A percentile compares a stretch with the other conserved stretches of the same genome.
Evolutionary conservation across 2,888 invertebrate genomes (phyloP).

Genomic region (Apodemia zela): DNA sequence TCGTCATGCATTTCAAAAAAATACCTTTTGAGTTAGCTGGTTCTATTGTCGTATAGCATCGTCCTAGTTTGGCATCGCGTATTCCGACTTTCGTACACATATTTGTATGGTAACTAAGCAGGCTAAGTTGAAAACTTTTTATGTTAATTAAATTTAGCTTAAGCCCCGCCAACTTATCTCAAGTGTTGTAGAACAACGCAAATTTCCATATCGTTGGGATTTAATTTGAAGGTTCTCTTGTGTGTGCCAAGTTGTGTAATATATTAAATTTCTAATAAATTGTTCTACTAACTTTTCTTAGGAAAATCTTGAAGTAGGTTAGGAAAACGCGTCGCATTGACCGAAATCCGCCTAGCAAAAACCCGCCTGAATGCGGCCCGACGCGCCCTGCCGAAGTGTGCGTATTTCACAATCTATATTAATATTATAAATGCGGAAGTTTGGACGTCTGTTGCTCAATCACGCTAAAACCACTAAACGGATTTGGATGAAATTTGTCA

Average conservation of each 20-base stretch:
- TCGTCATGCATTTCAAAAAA: constrained; percentile 58
- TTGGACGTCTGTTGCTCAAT: too few species aligned
- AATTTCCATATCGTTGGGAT: constrained; percentile 19
- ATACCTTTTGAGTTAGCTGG: constrained; percentile 51
- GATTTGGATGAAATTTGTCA: too few species aligned
- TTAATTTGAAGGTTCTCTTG: constrained; percentile 9
- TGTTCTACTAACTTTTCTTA: too few species aligned
- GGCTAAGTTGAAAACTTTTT: constrained; percentile 41
- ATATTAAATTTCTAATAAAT: too few species aligned
- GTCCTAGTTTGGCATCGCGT: constrained; percentile 47
- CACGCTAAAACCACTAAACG: too few species aligned
- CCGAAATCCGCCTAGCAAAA: too few species aligned
- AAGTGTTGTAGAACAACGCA: constrained; percentile 20
- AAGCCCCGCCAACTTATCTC: constrained; percentile 24
- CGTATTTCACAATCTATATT: too few species aligned
- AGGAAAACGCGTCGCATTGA: too few species aligned
- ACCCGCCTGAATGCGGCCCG: too few species aligned
- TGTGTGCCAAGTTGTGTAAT: background rate
- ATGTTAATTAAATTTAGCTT: constrained; percentile 47
- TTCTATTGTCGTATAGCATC: constrained; percentile 51
- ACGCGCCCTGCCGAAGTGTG: too few species aligned
- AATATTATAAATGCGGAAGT: too few species aligned
- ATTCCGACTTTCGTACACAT: constrained; percentile 22
- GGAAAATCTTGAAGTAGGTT: too few species aligned
- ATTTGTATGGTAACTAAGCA: constrained; percentile 40